Base-by-base conservation (phyloP, 2,797 vertebrate species). In the Gymnoscopelus braueri region DNA sequence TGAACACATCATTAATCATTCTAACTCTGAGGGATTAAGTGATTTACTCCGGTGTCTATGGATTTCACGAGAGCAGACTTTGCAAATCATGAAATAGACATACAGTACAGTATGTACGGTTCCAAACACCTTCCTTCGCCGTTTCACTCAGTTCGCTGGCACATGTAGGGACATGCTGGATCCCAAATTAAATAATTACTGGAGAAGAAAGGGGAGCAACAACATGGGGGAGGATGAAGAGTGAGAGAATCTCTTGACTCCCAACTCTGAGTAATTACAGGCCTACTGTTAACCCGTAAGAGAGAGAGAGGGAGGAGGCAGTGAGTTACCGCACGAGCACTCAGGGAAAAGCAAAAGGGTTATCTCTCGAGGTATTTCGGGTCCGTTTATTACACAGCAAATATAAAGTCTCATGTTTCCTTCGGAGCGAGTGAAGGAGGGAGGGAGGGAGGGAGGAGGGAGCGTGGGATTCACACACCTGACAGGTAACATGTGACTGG, bases 1-100 rank as follows among this genome's bases (percentile, higher is more conserved):
- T 23, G 19, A 74, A 76, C 49, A 15, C 59, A 0, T 72, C 39
- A 69, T 49, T 60, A 83, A 81, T 77, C 58, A 60, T 24, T 63
- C 64, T 65, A 29, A 63, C n/a, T 14, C 63, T 1, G 56, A 74
- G 59, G 35, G 15, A 4, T 50, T 4, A 0, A 29, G 23, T 26
- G 62, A 72, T 78, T 65, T 57, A 57, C 39, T 67, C n/a, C 2
- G 9, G 55, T 23, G 59, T 70, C 66, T 7, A 6, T 53, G 51
- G 73, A 53, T 29, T 29, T 29, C 26, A 4, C 26, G 26, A 29
- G 26, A 29, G 26, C 26, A 29, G 26, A 29, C 26, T 29, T 29
- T 3, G 26, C 26, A 29, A 29, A 29, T 29, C 26, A 29, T 29
- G 26, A 29, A 29, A 29, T 29, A 4, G 26, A 29, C 26, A 29